These are phyloP conservation scores for Plecturocebus donacophilus DNA, from an alignment of 2,113 vertebrate species.

Conservation along the genomic window DNA sequence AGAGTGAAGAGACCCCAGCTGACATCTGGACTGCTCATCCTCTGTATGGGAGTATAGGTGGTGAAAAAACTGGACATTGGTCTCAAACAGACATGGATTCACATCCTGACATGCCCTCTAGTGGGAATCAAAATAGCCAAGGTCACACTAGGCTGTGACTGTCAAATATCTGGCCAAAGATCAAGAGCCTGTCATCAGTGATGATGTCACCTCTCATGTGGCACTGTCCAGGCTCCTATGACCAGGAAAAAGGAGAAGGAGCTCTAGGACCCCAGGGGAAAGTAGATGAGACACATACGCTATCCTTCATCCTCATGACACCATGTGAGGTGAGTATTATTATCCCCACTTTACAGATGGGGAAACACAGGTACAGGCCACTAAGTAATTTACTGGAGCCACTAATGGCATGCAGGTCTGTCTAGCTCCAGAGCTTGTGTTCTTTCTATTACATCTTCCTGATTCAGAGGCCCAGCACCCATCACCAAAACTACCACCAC, in stretches of 20 bases:
- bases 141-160: background rate
- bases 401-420: background rate
- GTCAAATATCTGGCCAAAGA: background rate
- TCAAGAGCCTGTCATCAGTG: background rate
- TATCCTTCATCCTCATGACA: background rate
- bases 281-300: background rate
- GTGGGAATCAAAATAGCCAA: background rate
- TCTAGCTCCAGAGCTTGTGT: background rate
- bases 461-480: background rate
- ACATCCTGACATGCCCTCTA: background rate
- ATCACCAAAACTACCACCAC: background rate
- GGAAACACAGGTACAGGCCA: background rate
- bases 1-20: background rate
- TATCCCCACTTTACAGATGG: background rate
- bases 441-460: background rate
- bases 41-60: background rate
- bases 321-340: background rate
- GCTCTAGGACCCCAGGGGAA: background rate
- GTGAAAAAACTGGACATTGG: too few relatives aligned
- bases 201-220: background rate
- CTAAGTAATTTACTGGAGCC: background rate
- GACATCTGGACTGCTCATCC: background rate
- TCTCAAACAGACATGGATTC: background rate
- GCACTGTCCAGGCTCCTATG: background rate
- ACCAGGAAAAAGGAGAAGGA: background rate